phyloP scores from a whole-genome alignment of 2,797 vertebrate species.

The Centropyge bicolor region DNA sequence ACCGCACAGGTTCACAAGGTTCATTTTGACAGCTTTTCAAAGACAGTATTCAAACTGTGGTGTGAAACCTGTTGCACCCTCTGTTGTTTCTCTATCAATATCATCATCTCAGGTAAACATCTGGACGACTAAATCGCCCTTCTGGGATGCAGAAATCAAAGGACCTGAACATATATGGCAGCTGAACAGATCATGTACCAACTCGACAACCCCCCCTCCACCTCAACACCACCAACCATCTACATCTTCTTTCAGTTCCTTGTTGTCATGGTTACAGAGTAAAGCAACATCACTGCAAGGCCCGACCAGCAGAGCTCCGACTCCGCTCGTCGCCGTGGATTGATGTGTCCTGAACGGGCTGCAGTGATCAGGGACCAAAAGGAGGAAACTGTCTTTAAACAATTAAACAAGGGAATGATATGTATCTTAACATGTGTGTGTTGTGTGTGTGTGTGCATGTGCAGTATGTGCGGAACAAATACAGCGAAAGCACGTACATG shows the following conservation, averaged over 20 bases:
- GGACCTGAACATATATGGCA: constrained; percentile 69
- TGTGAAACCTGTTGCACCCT: constrained; percentile 59
- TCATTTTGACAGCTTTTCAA: constrained; percentile 16
- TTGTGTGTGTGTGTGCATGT: constrained; percentile 36
- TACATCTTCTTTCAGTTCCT: constrained; percentile 79
- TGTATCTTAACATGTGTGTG: constrained; percentile 53
- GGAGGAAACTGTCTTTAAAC: constrained; percentile 54
- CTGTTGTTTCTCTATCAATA: not conserved
- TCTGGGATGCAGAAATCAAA: constrained; percentile 43
- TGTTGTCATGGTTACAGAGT: constrained; percentile 85
- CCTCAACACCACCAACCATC: constrained; percentile 69
- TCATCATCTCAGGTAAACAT: constrained; percentile 25
- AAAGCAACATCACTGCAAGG: constrained; percentile 81
- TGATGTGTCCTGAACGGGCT: constrained; percentile 64
- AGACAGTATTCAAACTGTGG: constrained; percentile 8
- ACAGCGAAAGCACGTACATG: constrained; percentile 38
- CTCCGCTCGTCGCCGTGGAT: constrained; percentile 64
- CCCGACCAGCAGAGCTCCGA: constrained; percentile 77
- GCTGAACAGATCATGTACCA: constrained; percentile 75
- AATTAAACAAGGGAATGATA: constrained; percentile 66
- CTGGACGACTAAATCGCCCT: not conserved
- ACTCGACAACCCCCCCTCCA: constrained; percentile 67
- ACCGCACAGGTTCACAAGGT: constrained; percentile 31
- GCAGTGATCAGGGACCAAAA: constrained; percentile 48
- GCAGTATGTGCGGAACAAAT: constrained; percentile 33